A percentile compares a stretch with the other conserved stretches of the same genome.
These are phyloP conservation scores for Tapera naevia DNA, from an alignment of 2,797 vertebrate genomes.

Conservation along the genomic window DNA sequence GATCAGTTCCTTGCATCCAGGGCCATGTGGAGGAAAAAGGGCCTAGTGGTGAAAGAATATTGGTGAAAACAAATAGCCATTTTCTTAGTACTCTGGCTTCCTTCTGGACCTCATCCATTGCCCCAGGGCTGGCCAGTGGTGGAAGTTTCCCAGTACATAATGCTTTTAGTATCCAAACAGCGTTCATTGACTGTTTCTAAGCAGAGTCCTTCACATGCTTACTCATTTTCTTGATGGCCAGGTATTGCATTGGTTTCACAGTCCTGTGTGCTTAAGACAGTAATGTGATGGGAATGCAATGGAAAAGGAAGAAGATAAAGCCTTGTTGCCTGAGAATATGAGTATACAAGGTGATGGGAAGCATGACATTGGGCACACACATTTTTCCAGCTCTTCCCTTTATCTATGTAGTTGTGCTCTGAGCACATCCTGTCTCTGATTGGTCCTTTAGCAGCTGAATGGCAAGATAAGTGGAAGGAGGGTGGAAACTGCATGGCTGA, in stretches of 20 bases:
- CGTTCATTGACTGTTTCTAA: neutral
- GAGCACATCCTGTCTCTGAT: neutral
- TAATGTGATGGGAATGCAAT: neutral
- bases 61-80: neutral
- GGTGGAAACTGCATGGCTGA: neutral
- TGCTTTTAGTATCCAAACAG: neutral
- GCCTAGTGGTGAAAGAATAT: neutral
- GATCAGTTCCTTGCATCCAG: neutral
- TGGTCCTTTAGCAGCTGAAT: neutral
- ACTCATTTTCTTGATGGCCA: neutral
- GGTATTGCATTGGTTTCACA: slow-evolving; percentile 8
- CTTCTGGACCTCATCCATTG: neutral
- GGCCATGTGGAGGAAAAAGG: neutral
- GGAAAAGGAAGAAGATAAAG: neutral
- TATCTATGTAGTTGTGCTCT: neutral
- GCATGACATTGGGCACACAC: neutral
- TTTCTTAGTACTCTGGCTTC: neutral
- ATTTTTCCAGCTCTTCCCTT: neutral
- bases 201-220: neutral
- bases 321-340: neutral
- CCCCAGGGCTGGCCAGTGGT: neutral
- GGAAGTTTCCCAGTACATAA: neutral
- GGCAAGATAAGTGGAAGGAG: neutral
- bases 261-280: neutral
- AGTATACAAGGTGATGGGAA: neutral